Percentiles rank a stretch among this genome's conserved stretches.
These are phyloP conservation scores for Ormyrus thymus DNA, from an alignment of 2,888 invertebrate genomes.

Conservation along the genomic window DNA sequence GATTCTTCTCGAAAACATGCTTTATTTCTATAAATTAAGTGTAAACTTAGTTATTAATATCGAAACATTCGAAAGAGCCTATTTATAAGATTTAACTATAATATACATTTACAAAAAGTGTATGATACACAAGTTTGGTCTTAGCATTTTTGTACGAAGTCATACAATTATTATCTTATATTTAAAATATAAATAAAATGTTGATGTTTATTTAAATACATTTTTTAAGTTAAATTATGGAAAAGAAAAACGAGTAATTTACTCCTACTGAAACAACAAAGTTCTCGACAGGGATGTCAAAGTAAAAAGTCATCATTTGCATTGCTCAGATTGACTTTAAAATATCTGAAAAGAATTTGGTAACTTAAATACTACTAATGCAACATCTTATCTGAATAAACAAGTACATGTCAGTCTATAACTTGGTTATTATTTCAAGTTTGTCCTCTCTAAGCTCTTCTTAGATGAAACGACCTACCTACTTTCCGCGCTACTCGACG, in stretches of 20 bases:
- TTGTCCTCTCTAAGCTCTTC: not conserved
- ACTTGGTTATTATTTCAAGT: too few relatives aligned
- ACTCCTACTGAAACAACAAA: slow-evolving; percentile 19
- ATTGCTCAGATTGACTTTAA: slow-evolving; percentile 11
- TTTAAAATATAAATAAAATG: slow-evolving; percentile 43
- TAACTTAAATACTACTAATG: too few relatives aligned
- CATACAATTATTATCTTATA: slow-evolving; percentile 41
- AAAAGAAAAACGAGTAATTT: slow-evolving; percentile 53
- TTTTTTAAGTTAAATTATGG: slow-evolving; percentile 38
- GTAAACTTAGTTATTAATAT: slow-evolving; percentile 25
- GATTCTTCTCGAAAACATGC: slow-evolving; percentile 10
- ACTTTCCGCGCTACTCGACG: slow-evolving; percentile 47
- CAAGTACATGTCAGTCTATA: too few relatives aligned
- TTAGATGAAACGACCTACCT: not conserved
- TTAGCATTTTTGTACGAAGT: slow-evolving; percentile 53
- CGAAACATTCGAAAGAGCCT: slow-evolving; percentile 23
- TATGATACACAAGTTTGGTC: slow-evolving; percentile 45
- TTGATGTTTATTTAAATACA: slow-evolving; percentile 43
- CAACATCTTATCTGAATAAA: too few relatives aligned
- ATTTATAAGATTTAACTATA: slow-evolving; percentile 47
- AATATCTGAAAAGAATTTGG: too few relatives aligned
- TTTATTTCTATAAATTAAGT: slow-evolving; percentile 21
- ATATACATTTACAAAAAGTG: slow-evolving; percentile 28
- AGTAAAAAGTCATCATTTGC: slow-evolving; percentile 23
- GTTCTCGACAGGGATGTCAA: slow-evolving; percentile 1